Evolutionary conservation across 2,113 vertebrate genomes (phyloP).

Genomic region (Paradoxurus hermaphroditus): DNA sequence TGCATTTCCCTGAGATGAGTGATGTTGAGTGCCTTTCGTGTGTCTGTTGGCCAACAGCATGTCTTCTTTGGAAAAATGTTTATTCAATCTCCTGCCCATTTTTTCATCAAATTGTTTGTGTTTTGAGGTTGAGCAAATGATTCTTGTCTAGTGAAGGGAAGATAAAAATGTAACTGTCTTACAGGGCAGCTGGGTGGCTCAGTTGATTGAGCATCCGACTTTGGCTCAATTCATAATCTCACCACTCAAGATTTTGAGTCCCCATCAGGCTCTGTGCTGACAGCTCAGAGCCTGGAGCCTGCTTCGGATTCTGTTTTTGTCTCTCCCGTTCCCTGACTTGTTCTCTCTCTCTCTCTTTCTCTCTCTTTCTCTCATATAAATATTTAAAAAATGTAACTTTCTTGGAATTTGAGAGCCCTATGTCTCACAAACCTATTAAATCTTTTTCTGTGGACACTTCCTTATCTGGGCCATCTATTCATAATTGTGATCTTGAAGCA

Average conservation of each 20-base stretch:
- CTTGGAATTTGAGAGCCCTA: neutral
- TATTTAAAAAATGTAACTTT: neutral
- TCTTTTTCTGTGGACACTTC: neutral
- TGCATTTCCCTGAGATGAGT: neutral
- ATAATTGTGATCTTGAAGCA: neutral
- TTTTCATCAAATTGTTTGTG: neutral
- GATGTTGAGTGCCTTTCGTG: neutral
- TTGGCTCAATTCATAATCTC: too few relatives aligned
- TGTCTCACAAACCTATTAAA: neutral
- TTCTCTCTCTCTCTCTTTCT: too few relatives aligned
- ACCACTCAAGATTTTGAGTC: too few relatives aligned
- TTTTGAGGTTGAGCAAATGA: neutral
- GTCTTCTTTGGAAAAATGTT: neutral
- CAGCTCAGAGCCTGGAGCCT: too few relatives aligned
- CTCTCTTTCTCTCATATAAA: too few relatives aligned
- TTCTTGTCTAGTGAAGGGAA: neutral
- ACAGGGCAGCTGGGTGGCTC: too few relatives aligned
- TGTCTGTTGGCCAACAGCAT: neutral
- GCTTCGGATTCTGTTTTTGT: too few relatives aligned
- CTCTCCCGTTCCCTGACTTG: too few relatives aligned
- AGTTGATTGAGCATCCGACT: too few relatives aligned
- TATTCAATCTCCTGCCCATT: neutral
- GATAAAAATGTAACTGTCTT: neutral
- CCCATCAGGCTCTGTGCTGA: too few relatives aligned
- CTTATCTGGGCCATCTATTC: neutral